Evolutionary conservation across 2,113 vertebrate genomes (phyloP), one percentile per base, ranked within the genome.

Genomic region (Oncorhynchus nerka): DNA sequence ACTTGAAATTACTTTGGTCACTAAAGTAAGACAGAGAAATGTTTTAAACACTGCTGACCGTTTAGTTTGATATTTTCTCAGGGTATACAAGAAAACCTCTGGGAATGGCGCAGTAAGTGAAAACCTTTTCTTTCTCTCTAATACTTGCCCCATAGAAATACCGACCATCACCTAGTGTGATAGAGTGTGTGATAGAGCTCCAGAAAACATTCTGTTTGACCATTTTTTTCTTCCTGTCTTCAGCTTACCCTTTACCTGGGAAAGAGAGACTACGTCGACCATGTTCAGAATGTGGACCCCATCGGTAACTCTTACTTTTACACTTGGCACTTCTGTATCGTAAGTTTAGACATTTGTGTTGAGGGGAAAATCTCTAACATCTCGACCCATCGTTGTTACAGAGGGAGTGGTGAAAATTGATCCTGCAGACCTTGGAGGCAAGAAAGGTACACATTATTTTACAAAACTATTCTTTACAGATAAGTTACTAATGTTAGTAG

Each of bases 81-180:
- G 93, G 72, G 87, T 94, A 87, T 94, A 84, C 85, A 94, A 93
- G 84, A 94, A 94, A 87, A 93, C 93, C 73, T 92, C 91, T 69
- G 79, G 82, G 81, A 85, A 85, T 3, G 90, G 90, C 81, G 92
- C 89, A 76, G 93, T 93, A 61, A 77, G 85, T 79, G 0, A 49
- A 39, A 39, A 66, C 72, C 22, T 5, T 67, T 4, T 49, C 61
- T 28, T 24, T 51, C 32, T 34, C 6, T 64, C 73, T 67, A 12
- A 11, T 15, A 61, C 34, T 51, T 4, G 19, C 13, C 1, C 1
- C 16, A 5, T 66, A 13, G 39, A 45, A 45, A 16, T 30, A 26
- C 1, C 11, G 30, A 28, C 32, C 19, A n/a, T 24, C 4, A 4
- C 39, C 68, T 12, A 16, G 22, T 7, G n/a, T 45, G 34, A 49